Percentiles rank a stretch among this genome's conserved stretches.
Evolutionary conservation across 2,113 vertebrate species (phyloP).

Genomic region (Catharus minimus): DNA sequence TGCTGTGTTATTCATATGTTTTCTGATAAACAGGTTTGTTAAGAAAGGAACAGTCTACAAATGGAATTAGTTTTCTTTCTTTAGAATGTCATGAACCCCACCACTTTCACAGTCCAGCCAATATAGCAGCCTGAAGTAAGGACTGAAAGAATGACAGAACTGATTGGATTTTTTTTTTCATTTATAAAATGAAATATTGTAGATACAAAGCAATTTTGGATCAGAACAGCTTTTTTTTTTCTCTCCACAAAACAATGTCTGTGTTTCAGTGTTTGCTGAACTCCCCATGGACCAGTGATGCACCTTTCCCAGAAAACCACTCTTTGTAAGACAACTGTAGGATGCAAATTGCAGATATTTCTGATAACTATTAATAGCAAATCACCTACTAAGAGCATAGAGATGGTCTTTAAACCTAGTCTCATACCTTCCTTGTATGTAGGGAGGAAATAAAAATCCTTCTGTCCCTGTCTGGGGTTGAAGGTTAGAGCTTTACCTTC

Average conservation of each 20-base stretch:
- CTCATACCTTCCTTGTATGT: neutral
- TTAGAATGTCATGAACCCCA: neutral
- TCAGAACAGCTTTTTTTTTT: neutral
- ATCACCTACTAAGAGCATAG: neutral
- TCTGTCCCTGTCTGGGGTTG: neutral
- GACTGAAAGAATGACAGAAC: neutral
- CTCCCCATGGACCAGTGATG: neutral
- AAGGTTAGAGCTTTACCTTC: neutral
- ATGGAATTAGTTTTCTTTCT: neutral
- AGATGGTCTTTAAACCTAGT: neutral
- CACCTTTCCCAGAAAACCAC: neutral
- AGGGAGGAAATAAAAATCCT: rapidly evolving
- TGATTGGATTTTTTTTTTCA: neutral
- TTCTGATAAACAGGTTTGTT: neutral
- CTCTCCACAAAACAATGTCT: neutral
- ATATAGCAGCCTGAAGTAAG: neutral
- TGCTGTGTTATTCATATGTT: neutral
- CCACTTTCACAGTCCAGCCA: neutral
- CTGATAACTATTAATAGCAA: neutral
- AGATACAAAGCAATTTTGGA: neutral
- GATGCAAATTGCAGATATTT: neutral
- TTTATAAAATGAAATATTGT: slow-evolving; percentile 30
- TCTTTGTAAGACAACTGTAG: neutral
- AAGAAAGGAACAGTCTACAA: neutral
- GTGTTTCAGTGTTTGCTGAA: neutral